phyloP scores from a whole-genome alignment of 2,113 vertebrate genomes.

The Trematocara macrostoma region DNA sequence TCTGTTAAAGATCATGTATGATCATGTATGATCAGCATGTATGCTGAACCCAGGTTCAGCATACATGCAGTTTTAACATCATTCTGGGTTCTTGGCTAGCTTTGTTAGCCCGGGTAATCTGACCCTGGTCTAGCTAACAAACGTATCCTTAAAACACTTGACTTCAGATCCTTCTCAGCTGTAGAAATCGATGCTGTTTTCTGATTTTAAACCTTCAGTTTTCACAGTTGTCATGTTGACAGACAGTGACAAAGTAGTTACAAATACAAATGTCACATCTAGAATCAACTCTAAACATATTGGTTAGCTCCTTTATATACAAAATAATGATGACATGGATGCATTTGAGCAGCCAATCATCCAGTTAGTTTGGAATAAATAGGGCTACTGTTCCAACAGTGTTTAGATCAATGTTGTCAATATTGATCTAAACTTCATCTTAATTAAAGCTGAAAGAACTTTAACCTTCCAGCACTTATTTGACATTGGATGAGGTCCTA shows the following conservation, averaged over 20 bases:
- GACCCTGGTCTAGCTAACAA: not conserved
- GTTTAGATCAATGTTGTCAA: not conserved
- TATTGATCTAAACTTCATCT: not conserved
- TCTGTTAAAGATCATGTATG: not conserved
- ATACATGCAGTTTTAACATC: not conserved
- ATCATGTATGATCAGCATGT: too few species aligned
- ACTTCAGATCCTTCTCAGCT: not conserved
- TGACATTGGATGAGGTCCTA: not conserved
- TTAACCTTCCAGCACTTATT: not conserved
- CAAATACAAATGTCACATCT: not conserved
- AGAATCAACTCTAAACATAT: not conserved
- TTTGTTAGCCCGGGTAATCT: not conserved
- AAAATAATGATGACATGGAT: not conserved
- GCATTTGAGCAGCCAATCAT: not conserved
- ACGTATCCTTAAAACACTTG: not conserved
- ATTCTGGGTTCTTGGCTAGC: not conserved
- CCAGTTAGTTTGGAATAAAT: not conserved
- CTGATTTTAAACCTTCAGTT: not conserved
- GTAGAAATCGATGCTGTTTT: not conserved
- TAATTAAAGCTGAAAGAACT: not conserved
- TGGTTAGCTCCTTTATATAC: not conserved
- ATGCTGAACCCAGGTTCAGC: not conserved
- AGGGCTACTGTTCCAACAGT: not conserved
- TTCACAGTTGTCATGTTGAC: not conserved
- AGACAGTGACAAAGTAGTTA: not conserved